phyloP scores from a whole-genome alignment of 2,888 invertebrate species.

The Rambutsinella grinnellia region DNA sequence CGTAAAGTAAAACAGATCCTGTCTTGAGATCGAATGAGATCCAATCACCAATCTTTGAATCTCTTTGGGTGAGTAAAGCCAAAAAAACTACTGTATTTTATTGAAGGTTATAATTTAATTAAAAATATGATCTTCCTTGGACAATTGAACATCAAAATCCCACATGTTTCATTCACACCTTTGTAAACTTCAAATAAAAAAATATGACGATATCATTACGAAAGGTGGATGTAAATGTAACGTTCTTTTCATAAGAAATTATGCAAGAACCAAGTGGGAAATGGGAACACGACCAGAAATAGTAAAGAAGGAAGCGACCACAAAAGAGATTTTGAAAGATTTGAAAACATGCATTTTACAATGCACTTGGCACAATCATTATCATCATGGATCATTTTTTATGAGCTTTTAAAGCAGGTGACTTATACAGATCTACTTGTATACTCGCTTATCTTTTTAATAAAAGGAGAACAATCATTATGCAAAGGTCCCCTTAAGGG shows the following conservation, averaged over 20 bases:
- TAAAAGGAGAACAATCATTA: not conserved
- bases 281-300: conserved; percentile 38
- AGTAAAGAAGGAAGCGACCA: conserved; percentile 24
- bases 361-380: conserved; percentile 35
- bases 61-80: too few relatives aligned
- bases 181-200: conserved; percentile 26
- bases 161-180: conserved; percentile 40
- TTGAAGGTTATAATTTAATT: too few relatives aligned
- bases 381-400: not conserved
- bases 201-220: conserved; percentile 22
- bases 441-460: not conserved
- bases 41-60: too few relatives aligned
- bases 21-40: too few relatives aligned
- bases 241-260: too few relatives aligned
- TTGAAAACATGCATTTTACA: conserved; percentile 23
- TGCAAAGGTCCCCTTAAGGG: not conserved
- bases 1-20: too few relatives aligned
- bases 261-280: conserved; percentile 42
- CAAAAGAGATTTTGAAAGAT: not conserved
- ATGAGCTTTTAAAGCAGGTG: not conserved
- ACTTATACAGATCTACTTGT: not conserved
- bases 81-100: too few relatives aligned
- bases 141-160: too few relatives aligned
- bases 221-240: too few relatives aligned
- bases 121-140: too few relatives aligned